phyloP scores from a whole-genome alignment of 2,113 vertebrate genomes.

The Hyperopisus bebe region DNA sequence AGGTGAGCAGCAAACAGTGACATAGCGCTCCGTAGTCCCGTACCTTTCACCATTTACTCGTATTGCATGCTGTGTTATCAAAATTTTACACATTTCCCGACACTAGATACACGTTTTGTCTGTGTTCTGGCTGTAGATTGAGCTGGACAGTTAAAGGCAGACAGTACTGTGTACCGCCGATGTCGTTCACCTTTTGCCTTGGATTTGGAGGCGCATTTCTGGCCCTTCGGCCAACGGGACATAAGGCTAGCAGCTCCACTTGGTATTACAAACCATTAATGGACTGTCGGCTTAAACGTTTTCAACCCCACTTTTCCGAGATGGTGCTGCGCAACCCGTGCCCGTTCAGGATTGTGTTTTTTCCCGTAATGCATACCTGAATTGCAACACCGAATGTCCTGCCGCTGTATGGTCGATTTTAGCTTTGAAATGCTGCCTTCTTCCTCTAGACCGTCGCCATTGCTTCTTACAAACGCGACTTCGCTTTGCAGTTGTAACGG shows the following conservation, averaged over 20 bases:
- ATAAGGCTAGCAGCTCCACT: background rate
- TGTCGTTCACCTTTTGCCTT: background rate
- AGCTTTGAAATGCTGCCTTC: constrained; percentile 32
- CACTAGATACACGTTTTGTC: background rate
- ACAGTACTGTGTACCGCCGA: background rate
- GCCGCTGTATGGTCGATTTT: constrained; percentile 43
- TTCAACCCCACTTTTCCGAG: background rate
- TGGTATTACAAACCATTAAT: background rate
- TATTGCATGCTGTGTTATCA: background rate
- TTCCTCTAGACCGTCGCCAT: constrained; percentile 60
- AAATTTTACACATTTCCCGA: background rate
- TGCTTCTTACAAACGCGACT: constrained; percentile 60
- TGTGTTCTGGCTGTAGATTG: background rate
- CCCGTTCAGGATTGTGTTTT: background rate
- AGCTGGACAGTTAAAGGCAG: background rate
- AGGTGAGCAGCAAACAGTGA: background rate
- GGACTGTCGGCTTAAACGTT: background rate
- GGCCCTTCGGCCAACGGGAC: background rate
- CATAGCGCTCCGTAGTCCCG: background rate
- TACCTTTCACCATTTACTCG: background rate
- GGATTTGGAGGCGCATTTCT: background rate
- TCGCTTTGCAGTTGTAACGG: constrained; percentile 62
- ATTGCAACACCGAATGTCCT: constrained; percentile 36
- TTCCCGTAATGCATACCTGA: constrained; percentile 13
- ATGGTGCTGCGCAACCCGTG: background rate